These are phyloP conservation scores for Papilio polyxenes DNA, from an alignment of 1,140 invertebrate genomes.

Conservation along the genomic window DNA sequence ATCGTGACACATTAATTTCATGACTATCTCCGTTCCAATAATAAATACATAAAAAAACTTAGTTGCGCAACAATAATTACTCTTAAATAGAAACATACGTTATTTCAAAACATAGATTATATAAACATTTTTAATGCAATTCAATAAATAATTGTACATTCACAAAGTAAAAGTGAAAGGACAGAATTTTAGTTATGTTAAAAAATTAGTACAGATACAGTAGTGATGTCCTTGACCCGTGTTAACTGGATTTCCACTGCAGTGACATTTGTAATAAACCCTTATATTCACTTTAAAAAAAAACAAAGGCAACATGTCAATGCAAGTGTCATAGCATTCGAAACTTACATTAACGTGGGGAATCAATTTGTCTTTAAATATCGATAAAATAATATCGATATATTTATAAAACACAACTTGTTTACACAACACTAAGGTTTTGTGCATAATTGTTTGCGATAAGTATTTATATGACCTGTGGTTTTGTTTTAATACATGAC, in stretches of 20 bases:
- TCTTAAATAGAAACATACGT: no score
- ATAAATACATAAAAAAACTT: no score
- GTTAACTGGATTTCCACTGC: neutral
- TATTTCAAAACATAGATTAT: neutral
- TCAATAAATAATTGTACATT: neutral
- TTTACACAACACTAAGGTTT: slow-evolving; percentile 11
- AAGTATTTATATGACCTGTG: slow-evolving; percentile 1
- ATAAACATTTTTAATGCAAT: neutral
- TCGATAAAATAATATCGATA: neutral
- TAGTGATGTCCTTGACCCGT: neutral
- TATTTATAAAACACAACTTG: neutral
- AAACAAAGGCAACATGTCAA: neutral
- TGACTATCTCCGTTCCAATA: no score
- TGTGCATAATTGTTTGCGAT: slow-evolving; percentile 5
- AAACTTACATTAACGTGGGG: no score
- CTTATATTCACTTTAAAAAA: no score
- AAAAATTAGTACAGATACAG: neutral
- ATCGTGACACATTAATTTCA: no score
- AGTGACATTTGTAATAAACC: no score
- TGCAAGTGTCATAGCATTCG: no score
- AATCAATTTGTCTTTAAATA: neutral
- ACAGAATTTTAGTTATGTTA: neutral
- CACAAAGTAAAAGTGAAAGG: neutral
- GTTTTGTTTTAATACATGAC: slow-evolving; percentile 15
- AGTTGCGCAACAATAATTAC: no score